Conservation (phyloP, 2,113 vertebrate species). For the human region GRCh38 chr3:104704501-104705000, state of each 20-base stretch:
- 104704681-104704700: constrained; percentile 15
- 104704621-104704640: not conserved
- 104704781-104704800: not conserved
- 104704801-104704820: not conserved
- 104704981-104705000: constrained; percentile 31
- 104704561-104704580: not conserved
- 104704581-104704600: not conserved
- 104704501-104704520: not conserved
- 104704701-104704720: not conserved
- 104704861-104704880: not conserved
- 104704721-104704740: not conserved
- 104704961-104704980: not conserved
- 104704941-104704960: not conserved
- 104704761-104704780: not conserved
- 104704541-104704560: not conserved
- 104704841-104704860: not conserved
- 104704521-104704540: not conserved
- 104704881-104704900: not conserved
- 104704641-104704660: not conserved
- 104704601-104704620: not conserved
- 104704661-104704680: not conserved
- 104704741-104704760: not conserved
- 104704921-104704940: not conserved
- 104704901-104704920: not conserved
- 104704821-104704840: too few relatives aligned